phyloP scores from a whole-genome alignment of 2,888 invertebrate species.

The Drosophila pegasa region DNA sequence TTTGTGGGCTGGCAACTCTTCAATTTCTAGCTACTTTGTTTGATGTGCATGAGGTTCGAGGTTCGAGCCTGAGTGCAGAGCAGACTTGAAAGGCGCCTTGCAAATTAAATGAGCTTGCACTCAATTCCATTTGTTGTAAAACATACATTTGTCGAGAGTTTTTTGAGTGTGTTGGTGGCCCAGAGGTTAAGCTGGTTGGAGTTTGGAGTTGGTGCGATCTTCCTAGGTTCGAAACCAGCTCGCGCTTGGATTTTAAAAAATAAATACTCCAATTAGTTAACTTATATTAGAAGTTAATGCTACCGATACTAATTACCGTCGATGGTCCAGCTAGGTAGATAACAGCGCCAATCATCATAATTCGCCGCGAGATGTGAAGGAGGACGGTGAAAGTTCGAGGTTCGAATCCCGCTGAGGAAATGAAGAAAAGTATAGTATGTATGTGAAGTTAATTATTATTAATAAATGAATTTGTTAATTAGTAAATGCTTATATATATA shows the following conservation, averaged over 20 bases:
- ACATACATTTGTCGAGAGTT: neutral
- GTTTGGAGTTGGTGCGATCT: neutral
- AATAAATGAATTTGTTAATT: too few relatives aligned
- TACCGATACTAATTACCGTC: accelerated
- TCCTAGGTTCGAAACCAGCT: neutral
- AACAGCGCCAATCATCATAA: too few relatives aligned
- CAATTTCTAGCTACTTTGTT: neutral
- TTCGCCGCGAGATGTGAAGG: too few relatives aligned
- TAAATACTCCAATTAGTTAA: neutral
- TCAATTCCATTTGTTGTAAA: neutral
- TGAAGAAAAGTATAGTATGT: too few relatives aligned
- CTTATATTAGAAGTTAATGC: neutral
- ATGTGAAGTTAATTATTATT: too few relatives aligned
- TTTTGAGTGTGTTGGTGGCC: too few relatives aligned
- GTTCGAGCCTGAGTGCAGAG: neutral
- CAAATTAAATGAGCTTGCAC: neutral
- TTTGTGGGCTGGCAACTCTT: too few relatives aligned
- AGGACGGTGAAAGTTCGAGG: too few relatives aligned
- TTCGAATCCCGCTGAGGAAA: too few relatives aligned
- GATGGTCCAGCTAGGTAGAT: neutral
- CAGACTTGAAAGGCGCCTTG: neutral
- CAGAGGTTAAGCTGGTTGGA: neutral
- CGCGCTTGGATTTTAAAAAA: too few relatives aligned
- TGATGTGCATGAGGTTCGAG: neutral
- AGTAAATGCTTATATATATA: too few relatives aligned